A percentile compares a stretch with the other conserved stretches of the same genome.
Conservation (phyloP, 2,797 vertebrate genomes). For the Apogon talboti region DNA sequence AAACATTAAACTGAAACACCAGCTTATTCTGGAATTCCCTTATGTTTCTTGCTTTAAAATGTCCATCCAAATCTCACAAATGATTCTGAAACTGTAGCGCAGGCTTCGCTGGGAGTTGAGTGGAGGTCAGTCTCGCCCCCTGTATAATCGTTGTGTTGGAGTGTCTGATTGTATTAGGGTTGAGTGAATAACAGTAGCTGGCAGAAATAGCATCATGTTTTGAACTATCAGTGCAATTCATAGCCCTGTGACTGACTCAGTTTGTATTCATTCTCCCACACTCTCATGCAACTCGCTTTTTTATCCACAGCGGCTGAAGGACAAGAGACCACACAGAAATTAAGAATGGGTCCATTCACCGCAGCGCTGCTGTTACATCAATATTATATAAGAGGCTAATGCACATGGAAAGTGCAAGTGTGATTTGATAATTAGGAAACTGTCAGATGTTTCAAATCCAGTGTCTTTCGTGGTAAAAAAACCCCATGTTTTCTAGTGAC, state of each 20-base stretch:
- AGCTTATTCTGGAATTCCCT: conserved; percentile 1
- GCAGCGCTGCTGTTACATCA: conserved; percentile 26
- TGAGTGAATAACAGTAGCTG: conserved; percentile 78
- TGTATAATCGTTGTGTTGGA: conserved; percentile 73
- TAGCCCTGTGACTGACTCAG: conserved; percentile 74
- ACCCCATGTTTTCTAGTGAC: too few species aligned
- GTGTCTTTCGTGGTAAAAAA: too few species aligned
- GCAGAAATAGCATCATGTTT: conserved; percentile 81
- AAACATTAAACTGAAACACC: conserved; percentile 6
- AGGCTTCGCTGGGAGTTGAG: conserved; percentile 65
- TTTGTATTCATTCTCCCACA: conserved; percentile 76
- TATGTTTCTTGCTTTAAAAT: conserved; percentile 23
- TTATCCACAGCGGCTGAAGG: conserved; percentile 61
- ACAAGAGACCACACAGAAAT: conserved; percentile 45
- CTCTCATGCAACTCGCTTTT: conserved; percentile 54
- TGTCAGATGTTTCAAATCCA: too few species aligned
- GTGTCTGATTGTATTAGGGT: conserved; percentile 79
- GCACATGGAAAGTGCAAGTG: too few species aligned
- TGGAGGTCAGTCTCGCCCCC: conserved; percentile 72
- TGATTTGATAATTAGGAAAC: too few species aligned
- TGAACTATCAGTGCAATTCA: conserved; percentile 75
- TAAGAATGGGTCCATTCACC: conserved; percentile 62
- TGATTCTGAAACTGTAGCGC: conserved; percentile 51
- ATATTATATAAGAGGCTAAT: conserved; percentile 15
- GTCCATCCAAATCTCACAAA: conserved; percentile 37